Percentiles rank a stretch among this genome's conserved stretches.
These are phyloP conservation scores for Dryadula phaetusa DNA, from an alignment of 2,888 invertebrate species.

Conservation along the genomic window DNA sequence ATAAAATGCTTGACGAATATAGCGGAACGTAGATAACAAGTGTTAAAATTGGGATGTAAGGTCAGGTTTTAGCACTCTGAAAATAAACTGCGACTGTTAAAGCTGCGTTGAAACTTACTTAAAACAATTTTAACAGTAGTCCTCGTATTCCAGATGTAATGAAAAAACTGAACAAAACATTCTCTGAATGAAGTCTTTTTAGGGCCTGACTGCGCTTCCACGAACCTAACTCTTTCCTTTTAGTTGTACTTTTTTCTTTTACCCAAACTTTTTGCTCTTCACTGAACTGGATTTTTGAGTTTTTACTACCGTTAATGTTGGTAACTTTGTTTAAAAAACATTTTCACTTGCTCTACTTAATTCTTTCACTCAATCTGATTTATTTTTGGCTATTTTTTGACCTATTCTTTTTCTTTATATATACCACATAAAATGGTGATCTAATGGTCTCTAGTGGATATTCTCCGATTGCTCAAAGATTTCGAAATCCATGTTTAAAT, in stretches of 20 bases:
- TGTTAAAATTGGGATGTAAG: conserved; percentile 24
- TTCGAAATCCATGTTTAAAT: conserved; percentile 64
- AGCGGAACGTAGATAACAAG: conserved; percentile 26
- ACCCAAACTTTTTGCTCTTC: conserved; percentile 59
- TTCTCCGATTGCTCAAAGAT: conserved; percentile 48
- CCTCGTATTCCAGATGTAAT: conserved; percentile 66
- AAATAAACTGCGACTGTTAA: conserved; percentile 20
- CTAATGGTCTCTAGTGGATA: conserved; percentile 53
- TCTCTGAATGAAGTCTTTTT: conserved; percentile 60
- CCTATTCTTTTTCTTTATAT: conserved; percentile 53
- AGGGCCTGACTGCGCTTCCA: conserved; percentile 57
- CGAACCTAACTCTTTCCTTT: conserved; percentile 75
- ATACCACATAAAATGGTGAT: conserved; percentile 54
- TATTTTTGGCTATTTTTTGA: conserved; percentile 59
- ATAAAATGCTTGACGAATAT: background rate
- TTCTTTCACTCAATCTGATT: conserved; percentile 49
- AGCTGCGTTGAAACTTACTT: conserved; percentile 59
- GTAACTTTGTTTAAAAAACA: conserved; percentile 47
- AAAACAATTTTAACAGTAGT: conserved; percentile 61
- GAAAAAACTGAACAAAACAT: conserved; percentile 65
- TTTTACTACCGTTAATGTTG: conserved; percentile 61
- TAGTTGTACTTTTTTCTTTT: conserved; percentile 55
- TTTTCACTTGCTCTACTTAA: conserved; percentile 52
- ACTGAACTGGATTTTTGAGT: conserved; percentile 66
- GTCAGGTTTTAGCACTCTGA: conserved; percentile 28